These are phyloP conservation scores for Nixonia krombeini DNA, from an alignment of 1,140 invertebrate species.

Conservation along the genomic window DNA sequence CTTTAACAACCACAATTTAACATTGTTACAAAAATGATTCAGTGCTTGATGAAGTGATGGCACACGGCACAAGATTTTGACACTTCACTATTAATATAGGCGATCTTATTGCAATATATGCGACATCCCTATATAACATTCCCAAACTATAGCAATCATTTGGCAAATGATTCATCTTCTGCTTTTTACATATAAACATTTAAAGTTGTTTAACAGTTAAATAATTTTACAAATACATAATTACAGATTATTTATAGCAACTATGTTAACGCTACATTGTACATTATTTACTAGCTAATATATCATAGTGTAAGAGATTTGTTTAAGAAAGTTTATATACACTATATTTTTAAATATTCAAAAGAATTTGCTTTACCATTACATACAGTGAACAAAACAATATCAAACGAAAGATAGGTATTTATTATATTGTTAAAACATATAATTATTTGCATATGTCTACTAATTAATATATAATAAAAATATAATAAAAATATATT, in stretches of 20 bases:
- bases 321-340: no score
- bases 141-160: conserved; percentile 26
- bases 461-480: no score
- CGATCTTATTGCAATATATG: conserved; percentile 6
- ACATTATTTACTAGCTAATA: neutral
- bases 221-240: no score
- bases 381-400: no score
- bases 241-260: neutral
- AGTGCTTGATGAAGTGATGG: conserved; percentile 38
- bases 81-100: conserved; percentile 23
- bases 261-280: neutral
- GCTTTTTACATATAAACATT: conserved; percentile 2
- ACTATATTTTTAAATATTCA: no score
- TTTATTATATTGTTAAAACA: no score
- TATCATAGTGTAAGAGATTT: no score
- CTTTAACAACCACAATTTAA: neutral
- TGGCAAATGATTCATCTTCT: conserved; percentile 12
- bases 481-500: no score
- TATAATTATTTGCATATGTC: no score
- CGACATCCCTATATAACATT: conserved; percentile 8
- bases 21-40: conserved; percentile 39
- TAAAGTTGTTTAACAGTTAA: no score
- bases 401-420: no score
- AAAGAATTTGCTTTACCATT: no score
- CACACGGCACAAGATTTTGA: conserved; percentile 42